Conservation (phyloP, 92 coral and sea anemone genomes). For the Zoanthus solanderi region DNA sequence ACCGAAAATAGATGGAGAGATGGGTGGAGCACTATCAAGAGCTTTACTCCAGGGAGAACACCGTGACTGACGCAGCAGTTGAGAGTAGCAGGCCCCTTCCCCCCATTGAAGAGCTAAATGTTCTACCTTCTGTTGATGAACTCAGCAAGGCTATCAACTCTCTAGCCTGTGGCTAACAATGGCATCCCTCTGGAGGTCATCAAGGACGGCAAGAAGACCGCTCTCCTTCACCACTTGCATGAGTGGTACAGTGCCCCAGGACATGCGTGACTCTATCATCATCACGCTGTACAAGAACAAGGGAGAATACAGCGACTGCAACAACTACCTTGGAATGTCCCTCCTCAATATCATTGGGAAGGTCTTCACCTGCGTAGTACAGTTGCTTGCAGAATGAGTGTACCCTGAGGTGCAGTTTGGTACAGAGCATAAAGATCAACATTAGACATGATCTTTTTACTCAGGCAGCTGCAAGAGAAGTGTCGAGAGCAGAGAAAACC, state of each 20-base stretch:
- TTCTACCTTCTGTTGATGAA: not conserved
- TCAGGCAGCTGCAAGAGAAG: too few relatives aligned
- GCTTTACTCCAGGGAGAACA: slow-evolving; percentile 8
- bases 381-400: not conserved
- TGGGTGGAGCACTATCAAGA: slow-evolving; percentile 11
- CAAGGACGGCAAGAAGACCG: not conserved
- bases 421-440: not conserved
- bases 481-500: too few relatives aligned
- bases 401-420: not conserved
- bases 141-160: not conserved
- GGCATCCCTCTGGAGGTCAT: not conserved
- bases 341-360: not conserved
- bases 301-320: not conserved
- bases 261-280: not conserved
- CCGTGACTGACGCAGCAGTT: not conserved
- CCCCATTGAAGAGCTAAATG: not conserved
- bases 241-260: not conserved
- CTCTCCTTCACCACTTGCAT: not conserved
- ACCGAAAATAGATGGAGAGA: not conserved
- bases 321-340: not conserved
- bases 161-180: not conserved
- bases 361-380: not conserved
- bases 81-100: not conserved
- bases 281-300: not conserved
- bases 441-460: not conserved